A percentile compares a stretch with the other conserved stretches of the same genome.
Evolutionary conservation across 2,113 vertebrate species (phyloP).

Genomic region (Turnix velox): DNA sequence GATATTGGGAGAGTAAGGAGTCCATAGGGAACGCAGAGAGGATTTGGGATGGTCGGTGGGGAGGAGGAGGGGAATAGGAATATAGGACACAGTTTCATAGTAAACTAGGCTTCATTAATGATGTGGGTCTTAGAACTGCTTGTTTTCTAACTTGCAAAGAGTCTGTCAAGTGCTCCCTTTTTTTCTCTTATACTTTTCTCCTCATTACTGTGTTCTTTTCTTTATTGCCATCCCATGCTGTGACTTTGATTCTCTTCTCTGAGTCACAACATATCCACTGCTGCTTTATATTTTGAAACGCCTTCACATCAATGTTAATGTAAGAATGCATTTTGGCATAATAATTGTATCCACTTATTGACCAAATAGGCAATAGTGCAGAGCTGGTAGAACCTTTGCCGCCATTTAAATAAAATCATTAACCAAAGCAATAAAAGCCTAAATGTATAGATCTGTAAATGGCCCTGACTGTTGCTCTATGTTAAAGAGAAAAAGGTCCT

Average conservation of each 20-base stretch:
- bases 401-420: background rate
- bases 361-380: background rate
- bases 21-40: background rate
- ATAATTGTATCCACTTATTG: conserved; percentile 3
- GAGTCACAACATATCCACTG: conserved; percentile 37
- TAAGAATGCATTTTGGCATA: conserved; percentile 7
- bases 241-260: conserved; percentile 61
- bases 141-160: conserved; percentile 49
- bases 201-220: conserved; percentile 60
- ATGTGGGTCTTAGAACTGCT: conserved; percentile 30
- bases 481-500: background rate
- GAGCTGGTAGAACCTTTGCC: background rate
- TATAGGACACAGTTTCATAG: conserved; percentile 33
- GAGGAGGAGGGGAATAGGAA: conserved; percentile 17
- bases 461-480: background rate
- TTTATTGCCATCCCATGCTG: conserved; percentile 62
- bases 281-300: conserved; percentile 5
- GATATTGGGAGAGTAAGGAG: background rate
- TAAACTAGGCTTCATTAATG: conserved; percentile 53
- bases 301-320: conserved; percentile 19
- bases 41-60: background rate
- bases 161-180: conserved; percentile 55
- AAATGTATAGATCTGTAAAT: background rate
- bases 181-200: conserved; percentile 36
- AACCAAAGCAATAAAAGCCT: background rate